phyloP scores from a whole-genome alignment of 2,888 invertebrate genomes.

The Protula sp. region DNA sequence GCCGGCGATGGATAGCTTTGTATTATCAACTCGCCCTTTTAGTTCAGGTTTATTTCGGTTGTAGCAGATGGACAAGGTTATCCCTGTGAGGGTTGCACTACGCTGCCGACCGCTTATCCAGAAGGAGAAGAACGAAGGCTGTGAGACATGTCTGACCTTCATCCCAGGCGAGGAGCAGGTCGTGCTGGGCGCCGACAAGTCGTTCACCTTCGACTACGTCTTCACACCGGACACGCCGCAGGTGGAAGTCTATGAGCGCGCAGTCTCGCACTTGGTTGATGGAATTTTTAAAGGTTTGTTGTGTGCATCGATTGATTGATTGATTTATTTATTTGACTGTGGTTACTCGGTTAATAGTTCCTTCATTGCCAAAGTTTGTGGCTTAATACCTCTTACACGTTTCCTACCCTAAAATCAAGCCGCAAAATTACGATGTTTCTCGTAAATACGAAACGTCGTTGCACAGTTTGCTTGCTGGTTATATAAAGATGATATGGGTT shows the following conservation, averaged over 20 bases:
- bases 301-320: background rate
- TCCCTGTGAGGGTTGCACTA: constrained; percentile 70
- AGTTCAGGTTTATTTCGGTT: background rate
- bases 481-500: no score
- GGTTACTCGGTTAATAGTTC: no score
- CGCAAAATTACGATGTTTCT: no score
- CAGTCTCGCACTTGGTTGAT: constrained; percentile 67
- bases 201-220: constrained; percentile 80
- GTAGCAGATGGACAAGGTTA: constrained; percentile 21
- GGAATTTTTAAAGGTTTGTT: constrained; percentile 71
- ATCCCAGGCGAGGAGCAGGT: constrained; percentile 57
- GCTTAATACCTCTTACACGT: no score
- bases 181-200: constrained; percentile 63
- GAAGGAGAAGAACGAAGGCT: constrained; percentile 70
- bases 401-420: no score
- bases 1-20: no score
- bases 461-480: no score
- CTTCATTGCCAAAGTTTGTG: background rate
- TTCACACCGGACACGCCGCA: constrained; percentile 68
- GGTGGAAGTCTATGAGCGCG: constrained; percentile 67
- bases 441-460: no score
- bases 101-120: constrained; percentile 74
- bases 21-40: no score
- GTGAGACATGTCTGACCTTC: constrained; percentile 64
- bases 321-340: background rate